phyloP scores from a whole-genome alignment of 2,113 vertebrate genomes.

The Anhinga rufa region DNA sequence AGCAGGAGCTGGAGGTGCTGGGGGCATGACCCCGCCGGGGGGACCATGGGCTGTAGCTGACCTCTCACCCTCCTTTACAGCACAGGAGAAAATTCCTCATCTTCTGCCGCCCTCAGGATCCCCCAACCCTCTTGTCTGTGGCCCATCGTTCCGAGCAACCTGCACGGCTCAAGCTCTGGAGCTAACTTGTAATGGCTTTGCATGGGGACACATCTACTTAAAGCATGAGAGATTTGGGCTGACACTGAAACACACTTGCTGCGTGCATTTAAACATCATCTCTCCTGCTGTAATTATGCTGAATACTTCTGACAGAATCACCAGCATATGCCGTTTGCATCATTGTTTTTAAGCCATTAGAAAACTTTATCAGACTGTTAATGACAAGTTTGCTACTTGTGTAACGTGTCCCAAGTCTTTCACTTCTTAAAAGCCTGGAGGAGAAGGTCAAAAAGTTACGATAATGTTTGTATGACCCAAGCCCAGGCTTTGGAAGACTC shows the following conservation, averaged over 20 bases:
- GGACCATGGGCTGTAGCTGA: neutral
- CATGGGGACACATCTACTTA: no score
- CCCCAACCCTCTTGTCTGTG: neutral
- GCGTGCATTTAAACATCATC: neutral
- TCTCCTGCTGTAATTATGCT: neutral
- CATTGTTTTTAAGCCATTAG: neutral
- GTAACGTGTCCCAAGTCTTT: neutral
- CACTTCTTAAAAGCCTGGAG: neutral
- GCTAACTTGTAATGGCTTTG: neutral
- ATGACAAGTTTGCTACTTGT: neutral
- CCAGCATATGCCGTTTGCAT: neutral
- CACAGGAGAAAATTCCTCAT: rapidly evolving
- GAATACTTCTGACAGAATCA: neutral
- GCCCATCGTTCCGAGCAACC: neutral
- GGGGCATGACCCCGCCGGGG: neutral
- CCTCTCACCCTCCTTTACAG: neutral
- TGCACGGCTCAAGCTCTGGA: neutral
- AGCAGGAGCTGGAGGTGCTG: neutral
- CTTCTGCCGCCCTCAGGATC: neutral
- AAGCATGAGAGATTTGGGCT: neutral
- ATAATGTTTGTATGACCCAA: no score
- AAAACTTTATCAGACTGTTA: neutral
- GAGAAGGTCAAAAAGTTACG: neutral
- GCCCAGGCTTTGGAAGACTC: neutral
- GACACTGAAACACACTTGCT: neutral